Base-by-base conservation (phyloP, 1,140 invertebrate genomes). In the Leptestheria dahalacensis region DNA sequence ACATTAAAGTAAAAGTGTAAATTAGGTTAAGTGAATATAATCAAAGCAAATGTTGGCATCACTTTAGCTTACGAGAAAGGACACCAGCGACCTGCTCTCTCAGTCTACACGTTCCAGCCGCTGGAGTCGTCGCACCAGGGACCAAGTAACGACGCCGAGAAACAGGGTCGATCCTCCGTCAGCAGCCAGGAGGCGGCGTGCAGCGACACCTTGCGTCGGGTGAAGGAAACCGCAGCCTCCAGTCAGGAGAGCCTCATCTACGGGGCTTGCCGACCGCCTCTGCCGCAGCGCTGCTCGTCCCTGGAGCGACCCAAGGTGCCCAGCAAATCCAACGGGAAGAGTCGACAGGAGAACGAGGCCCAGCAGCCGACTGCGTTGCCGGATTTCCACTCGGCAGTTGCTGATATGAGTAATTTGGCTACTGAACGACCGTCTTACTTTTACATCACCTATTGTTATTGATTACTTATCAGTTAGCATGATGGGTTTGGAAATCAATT, bases 1-100 rank as follows among this genome's bases (percentile, higher is more conserved):
- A n/a, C n/a, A n/a, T n/a, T n/a, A n/a, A n/a, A n/a, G n/a, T n/a
- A n/a, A n/a, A n/a, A n/a, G n/a, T n/a, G n/a, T n/a, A n/a, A n/a
- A n/a, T n/a, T n/a, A n/a, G n/a, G n/a, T n/a, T n/a, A n/a, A n/a
- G n/a, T n/a, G n/a, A n/a, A n/a, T n/a, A n/a, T n/a, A n/a, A n/a
- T n/a, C n/a, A n/a, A n/a, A 6, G 6, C 15, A 9, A 9, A 6
- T 41, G 15, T 41, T 41, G 33, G 6, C 15, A 41, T 41, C 33
- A n/a, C n/a, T n/a, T n/a, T n/a, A 84, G 88, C 85, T 3, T 92
- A 92, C 68, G 88, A 92, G 69, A 84, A 87, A 68, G 84, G 82
- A 10, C 85, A 88, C 73, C 81, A 85, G 65, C 78, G 90, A 64
- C 83, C 90, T 18, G 81, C 88, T 2, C 73, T 95, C 12, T 89